Evolutionary conservation across 2,797 vertebrate genomes (phyloP).

Genomic region (Intellagama lesueurii): DNA sequence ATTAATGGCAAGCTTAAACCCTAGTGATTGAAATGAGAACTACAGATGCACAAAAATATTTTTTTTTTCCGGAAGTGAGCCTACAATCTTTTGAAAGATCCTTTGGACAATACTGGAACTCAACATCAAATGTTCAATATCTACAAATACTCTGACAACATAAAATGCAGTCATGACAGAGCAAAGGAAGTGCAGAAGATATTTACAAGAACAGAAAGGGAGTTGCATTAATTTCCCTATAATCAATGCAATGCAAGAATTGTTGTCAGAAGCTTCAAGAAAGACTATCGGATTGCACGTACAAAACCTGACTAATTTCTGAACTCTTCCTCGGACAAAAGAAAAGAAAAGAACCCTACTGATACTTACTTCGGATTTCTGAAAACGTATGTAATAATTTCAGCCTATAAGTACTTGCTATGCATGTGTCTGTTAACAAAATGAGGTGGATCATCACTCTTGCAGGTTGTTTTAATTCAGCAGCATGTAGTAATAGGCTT

Average conservation of each 20-base stretch:
- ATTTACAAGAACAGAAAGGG: slow-evolving; percentile 1
- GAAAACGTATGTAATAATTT: neutral
- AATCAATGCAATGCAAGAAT: slow-evolving; percentile 3
- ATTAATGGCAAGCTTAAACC: neutral
- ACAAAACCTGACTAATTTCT: neutral
- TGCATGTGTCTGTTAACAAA: neutral
- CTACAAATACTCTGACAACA: neutral
- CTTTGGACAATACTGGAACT: neutral
- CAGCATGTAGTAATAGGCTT: neutral
- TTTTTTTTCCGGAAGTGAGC: neutral
- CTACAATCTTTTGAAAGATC: neutral
- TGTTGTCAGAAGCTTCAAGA: neutral
- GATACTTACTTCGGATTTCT: neutral
- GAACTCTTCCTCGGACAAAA: neutral
- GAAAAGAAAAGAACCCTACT: neutral
- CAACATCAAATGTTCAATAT: neutral
- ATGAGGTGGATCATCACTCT: neutral
- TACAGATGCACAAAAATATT: neutral
- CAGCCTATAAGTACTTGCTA: neutral
- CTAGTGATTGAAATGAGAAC: neutral
- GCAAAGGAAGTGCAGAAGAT: neutral
- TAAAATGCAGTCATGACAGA: neutral
- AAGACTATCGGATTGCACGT: neutral
- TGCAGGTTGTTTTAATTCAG: neutral
- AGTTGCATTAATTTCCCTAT: slow-evolving; percentile 13